Evolutionary conservation across 2,113 vertebrate species (phyloP).

Genomic region (Paramormyrops kingsleyae): DNA sequence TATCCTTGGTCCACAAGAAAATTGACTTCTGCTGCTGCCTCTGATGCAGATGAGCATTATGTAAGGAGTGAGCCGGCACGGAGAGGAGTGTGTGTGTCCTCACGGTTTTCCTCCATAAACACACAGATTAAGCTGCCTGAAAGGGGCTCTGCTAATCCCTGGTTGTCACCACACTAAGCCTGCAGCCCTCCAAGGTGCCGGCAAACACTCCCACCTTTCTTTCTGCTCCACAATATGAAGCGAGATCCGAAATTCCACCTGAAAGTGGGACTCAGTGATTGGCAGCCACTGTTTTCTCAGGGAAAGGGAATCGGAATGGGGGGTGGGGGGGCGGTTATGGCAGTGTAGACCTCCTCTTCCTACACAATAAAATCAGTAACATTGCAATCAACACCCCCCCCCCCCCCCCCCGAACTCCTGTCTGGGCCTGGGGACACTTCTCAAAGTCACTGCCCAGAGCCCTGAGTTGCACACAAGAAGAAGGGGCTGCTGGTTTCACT

Average conservation of each 20-base stretch:
- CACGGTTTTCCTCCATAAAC: background rate
- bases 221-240: slow-evolving; percentile 28
- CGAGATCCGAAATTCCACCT: slow-evolving; percentile 41
- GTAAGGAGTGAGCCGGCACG: background rate
- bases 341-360: slow-evolving; percentile 29
- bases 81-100: background rate
- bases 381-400: background rate
- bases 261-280: slow-evolving; percentile 34
- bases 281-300: background rate
- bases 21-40: background rate
- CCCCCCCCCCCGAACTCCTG: background rate
- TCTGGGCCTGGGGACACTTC: background rate
- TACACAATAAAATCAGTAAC: slow-evolving; percentile 24
- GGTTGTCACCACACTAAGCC: slow-evolving; percentile 51
- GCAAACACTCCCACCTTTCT: slow-evolving; percentile 27
- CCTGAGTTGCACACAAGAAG: background rate
- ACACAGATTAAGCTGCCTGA: slow-evolving; percentile 30
- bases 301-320: background rate
- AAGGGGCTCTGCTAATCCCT: slow-evolving; percentile 41
- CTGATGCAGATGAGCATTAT: background rate
- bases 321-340: slow-evolving; percentile 29
- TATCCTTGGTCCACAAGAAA: background rate
- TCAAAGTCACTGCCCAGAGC: background rate
- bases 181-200: slow-evolving; percentile 48
- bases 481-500: background rate